A percentile compares a stretch with the other conserved stretches of the same genome.
These are phyloP conservation scores for Lagopus muta DNA, from an alignment of 2,113 vertebrate species.

Conservation along the genomic window DNA sequence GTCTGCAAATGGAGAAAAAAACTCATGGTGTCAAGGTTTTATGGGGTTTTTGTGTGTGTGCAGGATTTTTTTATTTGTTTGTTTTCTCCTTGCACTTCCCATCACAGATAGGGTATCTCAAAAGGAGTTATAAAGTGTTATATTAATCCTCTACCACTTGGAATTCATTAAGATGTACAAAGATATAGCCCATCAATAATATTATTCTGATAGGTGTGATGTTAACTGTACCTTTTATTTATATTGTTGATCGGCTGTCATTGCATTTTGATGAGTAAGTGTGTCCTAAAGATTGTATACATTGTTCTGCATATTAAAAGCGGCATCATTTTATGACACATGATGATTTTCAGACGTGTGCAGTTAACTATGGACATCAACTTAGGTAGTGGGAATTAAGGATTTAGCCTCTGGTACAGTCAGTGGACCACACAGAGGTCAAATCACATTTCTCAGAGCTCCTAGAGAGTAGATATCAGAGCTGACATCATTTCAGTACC, in stretches of 20 bases:
- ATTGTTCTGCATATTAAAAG: background rate
- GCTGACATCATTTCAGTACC: background rate
- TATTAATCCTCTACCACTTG: background rate
- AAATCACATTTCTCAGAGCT: background rate
- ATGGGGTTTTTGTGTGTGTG: background rate
- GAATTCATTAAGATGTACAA: background rate
- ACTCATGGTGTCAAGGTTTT: background rate
- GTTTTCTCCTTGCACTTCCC: background rate
- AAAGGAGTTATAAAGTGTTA: background rate
- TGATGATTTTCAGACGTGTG: background rate
- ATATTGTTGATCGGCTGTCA: background rate
- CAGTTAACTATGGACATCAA: background rate
- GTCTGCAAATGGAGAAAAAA: background rate
- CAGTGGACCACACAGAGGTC: background rate
- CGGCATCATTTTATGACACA: background rate
- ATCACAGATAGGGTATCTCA: background rate
- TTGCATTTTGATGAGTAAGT: background rate
- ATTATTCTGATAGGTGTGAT: background rate
- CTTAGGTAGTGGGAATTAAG: background rate
- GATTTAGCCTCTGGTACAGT: background rate
- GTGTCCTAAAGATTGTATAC: background rate
- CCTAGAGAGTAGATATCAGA: background rate
- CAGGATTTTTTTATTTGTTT: background rate
- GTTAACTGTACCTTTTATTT: background rate
- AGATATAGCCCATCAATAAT: background rate